Percentiles rank a stretch among this genome's conserved stretches.
phyloP scores from a whole-genome alignment of 2,113 vertebrate genomes.

The Pleuronectes platessa region DNA sequence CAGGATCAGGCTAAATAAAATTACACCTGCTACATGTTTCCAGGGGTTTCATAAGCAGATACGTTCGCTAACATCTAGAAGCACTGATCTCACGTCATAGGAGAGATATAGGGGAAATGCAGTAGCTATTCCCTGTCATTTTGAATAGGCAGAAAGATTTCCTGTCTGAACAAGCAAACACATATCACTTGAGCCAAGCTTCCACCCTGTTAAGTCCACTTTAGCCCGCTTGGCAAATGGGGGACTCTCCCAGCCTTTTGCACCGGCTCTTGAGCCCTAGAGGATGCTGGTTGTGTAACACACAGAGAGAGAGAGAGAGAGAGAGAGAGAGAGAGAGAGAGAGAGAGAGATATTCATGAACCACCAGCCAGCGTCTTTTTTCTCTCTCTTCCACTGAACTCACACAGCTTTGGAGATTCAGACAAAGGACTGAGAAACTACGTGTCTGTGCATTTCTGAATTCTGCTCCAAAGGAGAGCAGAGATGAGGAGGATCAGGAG shows the following conservation, averaged over 20 bases:
- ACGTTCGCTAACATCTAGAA: not conserved
- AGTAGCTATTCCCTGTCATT: conserved; percentile 13
- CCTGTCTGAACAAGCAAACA: conserved; percentile 45
- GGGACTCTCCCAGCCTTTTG: conserved; percentile 58
- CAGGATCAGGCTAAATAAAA: too few relatives aligned
- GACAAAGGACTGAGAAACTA: conserved; percentile 50
- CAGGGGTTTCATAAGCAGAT: not conserved
- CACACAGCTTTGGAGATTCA: conserved; percentile 50
- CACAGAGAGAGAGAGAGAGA: conserved; percentile 16
- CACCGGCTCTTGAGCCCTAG: conserved; percentile 27
- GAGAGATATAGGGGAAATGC: not conserved
- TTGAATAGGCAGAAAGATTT: conserved; percentile 44
- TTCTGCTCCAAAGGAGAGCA: conserved; percentile 25
- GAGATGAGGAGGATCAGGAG: conserved; percentile 34
- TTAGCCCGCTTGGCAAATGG: conserved; percentile 59
- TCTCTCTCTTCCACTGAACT: conserved; percentile 35
- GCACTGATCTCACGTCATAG: conserved; percentile 10
- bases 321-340: conserved; percentile 29
- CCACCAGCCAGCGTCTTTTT: conserved; percentile 34
- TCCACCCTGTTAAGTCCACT: conserved; percentile 62
- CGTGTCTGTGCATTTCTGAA: conserved; percentile 44
- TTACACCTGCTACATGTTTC: not conserved
- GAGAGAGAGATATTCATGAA: conserved; percentile 35
- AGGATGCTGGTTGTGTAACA: conserved; percentile 65
- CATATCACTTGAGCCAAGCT: conserved; percentile 62